These are phyloP conservation scores for Cotesia glomerata DNA, from an alignment of 1,140 invertebrate genomes.

Conservation along the genomic window DNA sequence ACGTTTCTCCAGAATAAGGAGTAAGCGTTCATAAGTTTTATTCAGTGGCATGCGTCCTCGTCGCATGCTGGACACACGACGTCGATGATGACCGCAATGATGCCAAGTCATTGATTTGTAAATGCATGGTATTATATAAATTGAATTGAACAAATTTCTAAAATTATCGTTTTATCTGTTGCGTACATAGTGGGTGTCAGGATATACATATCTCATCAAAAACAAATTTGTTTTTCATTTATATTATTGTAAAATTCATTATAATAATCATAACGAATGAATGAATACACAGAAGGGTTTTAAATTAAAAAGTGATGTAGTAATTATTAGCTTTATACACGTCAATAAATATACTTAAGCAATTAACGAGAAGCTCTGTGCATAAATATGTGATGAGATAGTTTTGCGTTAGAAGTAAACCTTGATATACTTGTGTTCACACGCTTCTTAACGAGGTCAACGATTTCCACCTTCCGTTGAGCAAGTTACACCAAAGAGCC, in stretches of 20 bases:
- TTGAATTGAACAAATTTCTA: not conserved
- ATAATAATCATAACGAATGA: too few relatives aligned
- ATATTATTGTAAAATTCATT: too few relatives aligned
- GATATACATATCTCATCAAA: too few relatives aligned
- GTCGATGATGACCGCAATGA: not conserved
- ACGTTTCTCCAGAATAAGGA: constrained; percentile 8
- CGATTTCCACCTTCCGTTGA: constrained; percentile 41
- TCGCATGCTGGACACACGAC: not conserved
- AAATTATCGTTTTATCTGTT: constrained; percentile 1
- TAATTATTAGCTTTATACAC: not conserved
- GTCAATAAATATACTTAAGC: constrained; percentile 7
- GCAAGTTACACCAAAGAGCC: not conserved
- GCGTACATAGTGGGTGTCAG: not conserved
- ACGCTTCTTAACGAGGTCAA: constrained; percentile 45
- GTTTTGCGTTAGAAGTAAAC: constrained; percentile 5
- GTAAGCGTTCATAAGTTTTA: not conserved
- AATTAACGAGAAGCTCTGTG: constrained; percentile 8
- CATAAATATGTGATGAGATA: not conserved
- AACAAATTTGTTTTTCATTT: too few relatives aligned
- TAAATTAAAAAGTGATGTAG: not conserved
- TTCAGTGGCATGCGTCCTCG: constrained; percentile 16
- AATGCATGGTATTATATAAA: not conserved
- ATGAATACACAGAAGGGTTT: too few relatives aligned
- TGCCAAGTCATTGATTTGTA: not conserved
- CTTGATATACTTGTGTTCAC: constrained; percentile 35